These are phyloP conservation scores for Pithecia hirsuta DNA, from an alignment of 2,797 vertebrate species.

Conservation along the genomic window DNA sequence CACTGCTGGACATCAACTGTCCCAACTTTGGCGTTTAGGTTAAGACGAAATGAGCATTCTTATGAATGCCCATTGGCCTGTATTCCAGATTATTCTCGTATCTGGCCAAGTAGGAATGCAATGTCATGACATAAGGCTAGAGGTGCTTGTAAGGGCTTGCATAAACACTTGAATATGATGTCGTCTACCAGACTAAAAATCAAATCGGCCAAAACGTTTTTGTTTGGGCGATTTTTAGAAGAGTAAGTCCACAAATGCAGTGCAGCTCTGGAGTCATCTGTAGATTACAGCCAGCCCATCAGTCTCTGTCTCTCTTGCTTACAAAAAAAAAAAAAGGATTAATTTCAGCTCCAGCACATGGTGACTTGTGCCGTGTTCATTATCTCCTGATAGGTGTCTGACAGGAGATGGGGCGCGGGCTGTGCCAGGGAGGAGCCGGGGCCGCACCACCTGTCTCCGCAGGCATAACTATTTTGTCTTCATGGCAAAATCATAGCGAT, in stretches of 20 bases:
- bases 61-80: background rate
- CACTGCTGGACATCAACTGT: rapidly evolving
- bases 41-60: background rate
- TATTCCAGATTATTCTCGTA: background rate
- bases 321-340: background rate
- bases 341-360: background rate
- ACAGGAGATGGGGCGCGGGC: rapidly evolving
- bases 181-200: background rate
- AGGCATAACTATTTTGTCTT: background rate
- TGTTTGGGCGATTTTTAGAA: background rate
- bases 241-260: background rate
- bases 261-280: background rate
- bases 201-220: background rate
- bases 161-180: background rate
- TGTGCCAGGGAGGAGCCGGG: rapidly evolving
- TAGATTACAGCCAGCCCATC: background rate
- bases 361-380: rapidly evolving
- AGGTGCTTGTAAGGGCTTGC: background rate
- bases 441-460: rapidly evolving
- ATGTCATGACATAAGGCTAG: background rate
- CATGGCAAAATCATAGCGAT: rapidly evolving
- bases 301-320: background rate
- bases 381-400: background rate
- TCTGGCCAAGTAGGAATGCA: background rate
- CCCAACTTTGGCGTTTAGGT: background rate